These are phyloP conservation scores for Troides helena DNA, from an alignment of 2,888 invertebrate species.

Conservation along the genomic window DNA sequence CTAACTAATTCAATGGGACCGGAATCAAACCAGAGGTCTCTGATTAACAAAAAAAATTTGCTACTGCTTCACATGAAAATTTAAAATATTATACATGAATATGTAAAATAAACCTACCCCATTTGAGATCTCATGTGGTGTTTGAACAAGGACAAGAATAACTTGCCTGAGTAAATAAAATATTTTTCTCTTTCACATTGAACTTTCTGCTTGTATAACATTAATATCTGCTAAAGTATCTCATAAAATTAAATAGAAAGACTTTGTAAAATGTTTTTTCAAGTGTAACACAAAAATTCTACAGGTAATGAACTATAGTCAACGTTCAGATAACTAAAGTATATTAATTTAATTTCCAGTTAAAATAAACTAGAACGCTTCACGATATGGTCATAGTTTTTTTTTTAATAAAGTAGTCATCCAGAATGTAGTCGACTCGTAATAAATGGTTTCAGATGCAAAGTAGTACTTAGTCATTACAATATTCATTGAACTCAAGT, in stretches of 20 bases:
- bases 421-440: too few species aligned
- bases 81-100: neutral
- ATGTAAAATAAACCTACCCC: neutral
- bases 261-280: neutral
- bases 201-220: neutral
- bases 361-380: too few species aligned
- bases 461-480: neutral
- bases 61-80: too few species aligned
- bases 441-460: too few species aligned
- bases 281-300: neutral
- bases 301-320: too few species aligned
- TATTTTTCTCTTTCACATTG: neutral
- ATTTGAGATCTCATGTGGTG: neutral
- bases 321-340: too few species aligned
- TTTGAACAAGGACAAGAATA: neutral
- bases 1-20: too few species aligned
- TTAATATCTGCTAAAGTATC: neutral
- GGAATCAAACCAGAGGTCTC: too few species aligned
- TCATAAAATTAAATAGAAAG: neutral
- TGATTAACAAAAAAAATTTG: too few species aligned
- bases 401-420: too few species aligned
- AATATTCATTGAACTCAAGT: neutral
- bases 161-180: slow-evolving; percentile 1
- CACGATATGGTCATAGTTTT: too few species aligned
- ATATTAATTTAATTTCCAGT: too few species aligned